Evolutionary conservation across 2,797 vertebrate species (phyloP).

Genomic region (Chromis chromis): DNA sequence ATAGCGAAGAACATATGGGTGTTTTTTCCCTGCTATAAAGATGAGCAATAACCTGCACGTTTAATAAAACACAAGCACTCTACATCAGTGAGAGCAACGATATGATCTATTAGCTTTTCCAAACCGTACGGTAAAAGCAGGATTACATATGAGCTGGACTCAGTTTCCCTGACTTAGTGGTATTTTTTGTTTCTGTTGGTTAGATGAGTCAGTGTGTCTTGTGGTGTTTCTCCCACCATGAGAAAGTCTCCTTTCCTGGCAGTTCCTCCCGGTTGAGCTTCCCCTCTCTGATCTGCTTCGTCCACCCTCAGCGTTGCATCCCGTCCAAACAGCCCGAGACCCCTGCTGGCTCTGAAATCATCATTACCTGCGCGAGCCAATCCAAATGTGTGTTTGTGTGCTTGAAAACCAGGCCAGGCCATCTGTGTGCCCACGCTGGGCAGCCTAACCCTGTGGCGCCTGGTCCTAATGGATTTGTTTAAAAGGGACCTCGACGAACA

Average conservation of each 20-base stretch:
- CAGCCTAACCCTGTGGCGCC: conserved; percentile 61
- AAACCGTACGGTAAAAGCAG: background rate
- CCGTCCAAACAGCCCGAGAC: conserved; percentile 51
- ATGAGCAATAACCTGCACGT: background rate
- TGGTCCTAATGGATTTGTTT: conserved; percentile 76
- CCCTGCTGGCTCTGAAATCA: conserved; percentile 60
- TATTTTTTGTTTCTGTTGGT: conserved; percentile 48
- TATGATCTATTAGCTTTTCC: conserved; percentile 4
- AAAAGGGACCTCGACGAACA: conserved; percentile 79
- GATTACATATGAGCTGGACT: conserved; percentile 1
- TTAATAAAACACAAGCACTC: background rate
- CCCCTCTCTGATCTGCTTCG: conserved; percentile 20
- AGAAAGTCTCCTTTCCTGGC: conserved; percentile 46
- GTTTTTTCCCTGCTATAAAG: background rate
- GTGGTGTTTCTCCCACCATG: conserved; percentile 27
- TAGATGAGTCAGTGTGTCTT: conserved; percentile 39
- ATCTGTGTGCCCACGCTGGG: conserved; percentile 65
- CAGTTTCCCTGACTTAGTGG: conserved; percentile 31
- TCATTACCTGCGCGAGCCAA: conserved; percentile 55
- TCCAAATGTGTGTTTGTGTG: conserved; percentile 46
- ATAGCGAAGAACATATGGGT: background rate
- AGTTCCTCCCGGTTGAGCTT: conserved; percentile 38
- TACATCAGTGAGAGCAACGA: background rate
- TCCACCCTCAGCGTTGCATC: conserved; percentile 32
- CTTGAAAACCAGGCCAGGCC: conserved; percentile 43